Evolutionary conservation across 2,797 vertebrate species (phyloP).

Genomic region (Aeoliscus strigatus): DNA sequence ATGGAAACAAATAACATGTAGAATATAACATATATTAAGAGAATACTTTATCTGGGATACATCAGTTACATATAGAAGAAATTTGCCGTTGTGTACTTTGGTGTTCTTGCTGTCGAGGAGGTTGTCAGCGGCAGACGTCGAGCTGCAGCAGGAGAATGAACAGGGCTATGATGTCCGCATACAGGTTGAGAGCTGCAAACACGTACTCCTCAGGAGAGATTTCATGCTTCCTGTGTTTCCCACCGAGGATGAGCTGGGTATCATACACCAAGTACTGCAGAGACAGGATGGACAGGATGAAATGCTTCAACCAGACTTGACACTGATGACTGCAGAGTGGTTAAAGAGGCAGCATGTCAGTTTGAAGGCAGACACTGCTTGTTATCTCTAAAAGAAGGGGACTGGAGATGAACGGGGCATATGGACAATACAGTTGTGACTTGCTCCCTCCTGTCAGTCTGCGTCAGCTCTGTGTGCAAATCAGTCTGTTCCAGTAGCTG

Average conservation of each 20-base stretch:
- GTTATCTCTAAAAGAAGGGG: slow-evolving; percentile 16
- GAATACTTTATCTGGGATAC: too few species aligned
- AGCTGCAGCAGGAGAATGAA: slow-evolving; percentile 79
- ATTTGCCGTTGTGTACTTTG: background rate
- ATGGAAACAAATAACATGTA: background rate
- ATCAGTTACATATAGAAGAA: too few species aligned
- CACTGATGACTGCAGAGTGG: slow-evolving; percentile 19
- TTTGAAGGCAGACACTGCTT: slow-evolving; percentile 12
- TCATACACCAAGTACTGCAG: slow-evolving; percentile 81
- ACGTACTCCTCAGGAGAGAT: slow-evolving; percentile 81
- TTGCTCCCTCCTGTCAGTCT: slow-evolving; percentile 40
- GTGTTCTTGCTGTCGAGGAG: background rate
- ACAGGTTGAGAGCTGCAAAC: slow-evolving; percentile 81
- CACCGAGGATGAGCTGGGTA: slow-evolving; percentile 78
- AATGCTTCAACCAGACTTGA: slow-evolving; percentile 8
- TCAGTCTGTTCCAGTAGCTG: slow-evolving; percentile 48
- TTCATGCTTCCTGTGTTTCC: slow-evolving; percentile 69
- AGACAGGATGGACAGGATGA: slow-evolving; percentile 38
- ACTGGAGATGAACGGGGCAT: slow-evolving; percentile 26
- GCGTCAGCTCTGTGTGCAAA: slow-evolving; percentile 33
- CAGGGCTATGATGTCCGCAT: slow-evolving; percentile 76
- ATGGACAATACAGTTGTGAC: slow-evolving; percentile 43
- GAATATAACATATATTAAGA: too few species aligned
- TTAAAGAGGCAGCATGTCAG: slow-evolving; percentile 15
- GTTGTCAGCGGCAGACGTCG: slow-evolving; percentile 56